Evolutionary conservation across 2,113 vertebrate genomes (phyloP).

Genomic region (Mungos mungo): DNA sequence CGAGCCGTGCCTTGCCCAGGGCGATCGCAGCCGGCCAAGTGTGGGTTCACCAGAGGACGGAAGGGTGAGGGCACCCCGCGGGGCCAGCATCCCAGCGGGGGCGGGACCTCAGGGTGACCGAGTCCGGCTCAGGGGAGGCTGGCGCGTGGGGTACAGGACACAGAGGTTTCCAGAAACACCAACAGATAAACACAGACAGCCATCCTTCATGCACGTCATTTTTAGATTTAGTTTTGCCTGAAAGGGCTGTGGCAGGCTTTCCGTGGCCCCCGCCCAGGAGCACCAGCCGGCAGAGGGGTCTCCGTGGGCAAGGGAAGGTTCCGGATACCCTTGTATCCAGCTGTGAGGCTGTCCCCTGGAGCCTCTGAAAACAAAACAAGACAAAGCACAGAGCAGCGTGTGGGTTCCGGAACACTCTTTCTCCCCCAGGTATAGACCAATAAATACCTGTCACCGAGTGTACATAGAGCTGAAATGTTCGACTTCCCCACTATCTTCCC

Average conservation of each 20-base stretch:
- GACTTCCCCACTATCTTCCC: no score
- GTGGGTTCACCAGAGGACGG: background rate
- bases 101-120: background rate
- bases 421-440: background rate
- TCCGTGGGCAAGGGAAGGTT: background rate
- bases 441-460: background rate
- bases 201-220: background rate
- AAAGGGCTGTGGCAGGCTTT: background rate
- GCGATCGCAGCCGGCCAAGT: background rate
- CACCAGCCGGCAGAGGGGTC: background rate
- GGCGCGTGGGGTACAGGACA: background rate
- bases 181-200: fast-evolving
- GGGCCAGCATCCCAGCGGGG: background rate
- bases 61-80: background rate
- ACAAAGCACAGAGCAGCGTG: no score
- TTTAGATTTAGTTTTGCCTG: background rate
- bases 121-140: background rate
- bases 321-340: background rate
- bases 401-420: background rate
- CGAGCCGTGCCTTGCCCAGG: background rate
- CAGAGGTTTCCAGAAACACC: background rate
- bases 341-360: background rate
- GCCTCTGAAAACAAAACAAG: background rate
- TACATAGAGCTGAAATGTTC: background rate
- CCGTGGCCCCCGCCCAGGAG: background rate